These are phyloP conservation scores for Blastobasis lacticolella DNA, from an alignment of 2,888 invertebrate genomes.

Conservation along the genomic window DNA sequence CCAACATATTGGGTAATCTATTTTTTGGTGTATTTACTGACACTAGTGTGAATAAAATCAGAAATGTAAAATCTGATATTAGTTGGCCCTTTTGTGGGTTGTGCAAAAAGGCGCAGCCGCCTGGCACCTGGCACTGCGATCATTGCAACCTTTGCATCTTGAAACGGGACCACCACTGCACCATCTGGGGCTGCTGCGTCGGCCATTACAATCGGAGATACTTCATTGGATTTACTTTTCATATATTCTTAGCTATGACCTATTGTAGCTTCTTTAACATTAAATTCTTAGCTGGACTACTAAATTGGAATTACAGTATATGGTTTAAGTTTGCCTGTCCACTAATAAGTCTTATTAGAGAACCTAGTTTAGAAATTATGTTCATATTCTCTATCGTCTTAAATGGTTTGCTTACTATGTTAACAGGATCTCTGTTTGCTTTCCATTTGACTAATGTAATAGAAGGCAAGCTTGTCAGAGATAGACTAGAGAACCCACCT, in stretches of 20 bases:
- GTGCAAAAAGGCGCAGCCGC: background rate
- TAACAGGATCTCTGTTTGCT: background rate
- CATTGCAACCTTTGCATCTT: background rate
- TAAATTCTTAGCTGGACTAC: background rate
- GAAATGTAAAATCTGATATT: background rate
- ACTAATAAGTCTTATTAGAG: background rate
- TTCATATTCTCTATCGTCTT: background rate
- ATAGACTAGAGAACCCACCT: background rate
- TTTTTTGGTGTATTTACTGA: background rate
- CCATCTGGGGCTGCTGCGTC: background rate
- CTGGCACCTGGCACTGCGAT: background rate
- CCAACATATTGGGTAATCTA: background rate
- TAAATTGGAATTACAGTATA: no score
- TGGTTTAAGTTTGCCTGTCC: background rate
- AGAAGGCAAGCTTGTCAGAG: background rate
- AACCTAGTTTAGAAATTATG: background rate
- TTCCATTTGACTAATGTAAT: background rate
- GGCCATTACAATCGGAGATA: background rate
- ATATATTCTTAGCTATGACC: background rate
- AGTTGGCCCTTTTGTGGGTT: background rate
- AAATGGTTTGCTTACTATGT: background rate
- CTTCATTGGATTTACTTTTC: background rate
- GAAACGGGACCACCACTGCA: background rate
- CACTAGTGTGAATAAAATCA: background rate
- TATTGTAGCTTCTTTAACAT: background rate